Evolutionary conservation across 92 coral and sea anemone species (phyloP), one percentile per base, ranked within the genome.

Genomic region (Scolanthus callimorphus): DNA sequence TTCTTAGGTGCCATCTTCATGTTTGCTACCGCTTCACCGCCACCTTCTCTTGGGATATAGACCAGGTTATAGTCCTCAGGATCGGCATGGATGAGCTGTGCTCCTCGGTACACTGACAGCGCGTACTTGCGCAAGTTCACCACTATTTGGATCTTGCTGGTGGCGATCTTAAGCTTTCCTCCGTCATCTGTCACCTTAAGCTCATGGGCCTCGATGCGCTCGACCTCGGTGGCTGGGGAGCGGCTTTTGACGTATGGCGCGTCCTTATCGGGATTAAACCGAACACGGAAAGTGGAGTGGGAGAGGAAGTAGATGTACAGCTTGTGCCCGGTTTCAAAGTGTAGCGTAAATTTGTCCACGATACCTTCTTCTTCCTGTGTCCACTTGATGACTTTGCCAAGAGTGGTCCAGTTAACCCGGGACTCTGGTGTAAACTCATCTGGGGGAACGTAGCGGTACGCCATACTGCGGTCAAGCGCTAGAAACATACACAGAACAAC

Each of bases 181-280:
- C 57, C 71, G n/a, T 52, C 67, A 26, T 84, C 86, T 31, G 61
- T 41, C 10, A 74, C 82, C 26, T 54, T 61, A 22, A 84, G 49
- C 15, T 84, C 70, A 9, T 51, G 51, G 8, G 82, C 86, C 51
- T 84, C 90, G 57, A 84, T 84, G 27, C 90, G 86, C 50, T 84
- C 90, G 25, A 65, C 77, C 55, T 65, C 74, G 19, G 90, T 84
- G 11, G 90, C 90, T 2, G 90, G 90, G n/a, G 90, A 84, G 29
- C 85, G 85, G 55, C 43, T 79, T 29, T 72, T 67, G 1, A 79
- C 86, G 44, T 84, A 84, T 21, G 86, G 78, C 13, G 86, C 86
- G 20, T 55, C 29, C 2, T 59, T 73, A 57, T 84, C 81, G 13
- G 90, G 90, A 25, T 84, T 84, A 63, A 84, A 84, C 34, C 90